Evolutionary conservation across 2,113 vertebrate genomes (phyloP).

Genomic region (Silurus asotus): DNA sequence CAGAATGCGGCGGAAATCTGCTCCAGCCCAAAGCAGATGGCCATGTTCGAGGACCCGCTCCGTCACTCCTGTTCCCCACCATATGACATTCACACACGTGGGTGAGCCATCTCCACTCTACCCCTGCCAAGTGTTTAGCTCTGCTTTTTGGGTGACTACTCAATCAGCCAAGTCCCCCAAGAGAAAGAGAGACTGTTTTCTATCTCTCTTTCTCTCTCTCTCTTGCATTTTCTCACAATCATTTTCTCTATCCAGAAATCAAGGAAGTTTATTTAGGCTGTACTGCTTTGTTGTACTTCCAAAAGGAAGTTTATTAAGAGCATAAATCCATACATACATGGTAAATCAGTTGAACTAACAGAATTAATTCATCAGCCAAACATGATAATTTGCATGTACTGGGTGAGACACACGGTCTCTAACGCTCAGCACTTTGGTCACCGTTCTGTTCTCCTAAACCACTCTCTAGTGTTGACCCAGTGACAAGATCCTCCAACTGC

Average conservation of each 20-base stretch:
- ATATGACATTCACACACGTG: constrained; percentile 76
- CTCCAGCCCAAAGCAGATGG: constrained; percentile 76
- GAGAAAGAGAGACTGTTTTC: constrained; percentile 51
- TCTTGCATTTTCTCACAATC: not conserved
- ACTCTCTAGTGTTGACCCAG: not conserved
- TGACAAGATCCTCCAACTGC: not conserved
- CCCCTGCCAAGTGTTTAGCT: constrained; percentile 68
- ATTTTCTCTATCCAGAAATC: constrained; percentile 9
- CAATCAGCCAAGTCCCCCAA: constrained; percentile 69
- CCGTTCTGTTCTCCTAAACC: not conserved
- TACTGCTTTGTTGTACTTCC: not conserved
- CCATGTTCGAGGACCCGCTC: constrained; percentile 68
- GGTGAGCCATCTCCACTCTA: constrained; percentile 65
- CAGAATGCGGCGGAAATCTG: constrained; percentile 75
- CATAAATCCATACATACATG: not conserved
- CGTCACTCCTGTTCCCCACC: constrained; percentile 74
- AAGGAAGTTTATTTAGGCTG: constrained; percentile 36
- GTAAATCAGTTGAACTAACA: not conserved
- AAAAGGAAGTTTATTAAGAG: not conserved
- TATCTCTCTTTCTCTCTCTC: constrained; percentile 21
- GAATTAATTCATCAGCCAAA: not conserved
- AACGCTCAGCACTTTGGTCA: not conserved
- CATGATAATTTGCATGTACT: not conserved
- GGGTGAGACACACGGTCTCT: not conserved
- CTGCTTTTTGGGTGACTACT: constrained; percentile 69